Base-by-base conservation (phyloP, 2,113 vertebrate species). In the Sinocyclocheilus maitianheensis region DNA sequence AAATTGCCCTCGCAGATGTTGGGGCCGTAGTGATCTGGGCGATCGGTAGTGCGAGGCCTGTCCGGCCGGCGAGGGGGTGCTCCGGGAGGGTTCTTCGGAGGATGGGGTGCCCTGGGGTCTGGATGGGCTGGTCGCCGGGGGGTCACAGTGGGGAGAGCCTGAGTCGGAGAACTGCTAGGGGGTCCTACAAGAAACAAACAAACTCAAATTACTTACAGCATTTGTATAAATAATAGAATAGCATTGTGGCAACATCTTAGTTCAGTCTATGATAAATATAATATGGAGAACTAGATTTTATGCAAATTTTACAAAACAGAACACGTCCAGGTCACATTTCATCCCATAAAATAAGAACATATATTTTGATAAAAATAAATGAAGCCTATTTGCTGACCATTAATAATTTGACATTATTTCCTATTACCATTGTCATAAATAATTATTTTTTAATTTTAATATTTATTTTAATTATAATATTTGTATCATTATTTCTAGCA, bases 1-100 rank as follows among this genome's bases (percentile, higher is more conserved):
- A 99, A 99, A 94, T 99, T 95, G 16, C 98, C 98, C 0, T 99
- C 96, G 0, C 98, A 99, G 93, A 99, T 98, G 91, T 98, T 93
- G 3, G 98, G 98, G 46, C 97, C 96, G 0, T 96, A 97, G 83
- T 97, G 97, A 88, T 98, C 97, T 0, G 97, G 97, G 46, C 93
- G 93, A 55, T 96, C 96, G 0, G 96, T 96, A 89, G 95, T 93
- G 77, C 94, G 92, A 74, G 95, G 95, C 2, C 93, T 93, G 84
- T 95, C 94, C 0, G 97, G 96, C 22, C 93, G 94, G 1, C 97
- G 95, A 0, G 97, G 98, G 13, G 96, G 97, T 4, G 94, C 89
- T 0, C 94, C 94, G 79, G 96, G 63, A 82, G 89, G 5, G 93
- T 91, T 94, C 0, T 92, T 72, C 0, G 94, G 95, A 26, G 60